Conservation (phyloP, 2,888 invertebrate genomes). For the Stratiomys singularior region DNA sequence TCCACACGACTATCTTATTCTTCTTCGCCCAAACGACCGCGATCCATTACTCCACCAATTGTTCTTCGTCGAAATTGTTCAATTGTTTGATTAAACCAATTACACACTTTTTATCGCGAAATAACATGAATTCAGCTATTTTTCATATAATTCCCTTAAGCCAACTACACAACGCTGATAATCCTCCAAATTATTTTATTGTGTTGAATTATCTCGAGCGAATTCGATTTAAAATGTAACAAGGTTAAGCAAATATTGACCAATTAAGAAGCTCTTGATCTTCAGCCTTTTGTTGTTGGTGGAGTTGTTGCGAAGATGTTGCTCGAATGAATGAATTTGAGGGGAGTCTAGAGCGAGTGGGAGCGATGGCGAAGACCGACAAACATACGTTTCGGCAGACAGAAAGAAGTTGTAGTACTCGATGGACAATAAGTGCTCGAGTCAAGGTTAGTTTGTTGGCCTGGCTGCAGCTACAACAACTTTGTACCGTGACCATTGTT, state of each 20-base stretch:
- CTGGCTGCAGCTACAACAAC: too few relatives aligned
- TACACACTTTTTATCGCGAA: not conserved
- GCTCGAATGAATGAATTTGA: not conserved
- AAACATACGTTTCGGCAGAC: not conserved
- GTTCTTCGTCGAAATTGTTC: not conserved
- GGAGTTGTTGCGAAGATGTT: constrained; percentile 20
- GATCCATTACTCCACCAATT: constrained; percentile 20
- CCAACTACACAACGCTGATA: not conserved
- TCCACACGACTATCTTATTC: not conserved
- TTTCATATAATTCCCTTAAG: not conserved
- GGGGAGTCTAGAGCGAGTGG: too few relatives aligned
- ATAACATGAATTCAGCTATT: not conserved
- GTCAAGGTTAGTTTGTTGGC: not conserved
- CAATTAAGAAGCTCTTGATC: constrained; percentile 42
- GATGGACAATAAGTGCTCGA: constrained; percentile 2
- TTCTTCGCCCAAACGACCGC: not conserved
- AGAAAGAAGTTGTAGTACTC: too few relatives aligned
- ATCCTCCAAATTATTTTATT: not conserved
- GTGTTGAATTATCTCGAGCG: not conserved
- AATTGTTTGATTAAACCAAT: constrained; percentile 20
- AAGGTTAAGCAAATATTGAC: constrained; percentile 37
- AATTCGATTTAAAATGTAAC: constrained; percentile 39
- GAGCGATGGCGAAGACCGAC: not conserved
- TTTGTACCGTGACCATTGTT: not conserved
- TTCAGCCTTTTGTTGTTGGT: not conserved